phyloP scores from a whole-genome alignment of 2,888 invertebrate genomes.

The Pediacus dermestoides region DNA sequence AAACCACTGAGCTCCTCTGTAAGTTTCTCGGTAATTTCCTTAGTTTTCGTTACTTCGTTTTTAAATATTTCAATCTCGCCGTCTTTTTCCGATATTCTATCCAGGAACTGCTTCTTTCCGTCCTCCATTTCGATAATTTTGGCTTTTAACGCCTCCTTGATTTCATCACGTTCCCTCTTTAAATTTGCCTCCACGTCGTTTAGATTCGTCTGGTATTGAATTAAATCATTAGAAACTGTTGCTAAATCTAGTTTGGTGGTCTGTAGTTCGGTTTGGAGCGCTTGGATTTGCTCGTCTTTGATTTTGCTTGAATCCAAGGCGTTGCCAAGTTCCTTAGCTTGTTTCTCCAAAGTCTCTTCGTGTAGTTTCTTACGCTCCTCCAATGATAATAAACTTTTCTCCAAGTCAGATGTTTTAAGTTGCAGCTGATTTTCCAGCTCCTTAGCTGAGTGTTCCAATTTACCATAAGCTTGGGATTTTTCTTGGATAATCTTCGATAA shows the following conservation, averaged over 20 bases:
- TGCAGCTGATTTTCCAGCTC: slow-evolving; percentile 33
- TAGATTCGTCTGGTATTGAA: slow-evolving; percentile 42
- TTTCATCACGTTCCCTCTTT: slow-evolving; percentile 44
- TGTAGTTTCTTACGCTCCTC: slow-evolving; percentile 23
- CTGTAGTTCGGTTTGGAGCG: slow-evolving; percentile 43
- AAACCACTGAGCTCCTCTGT: slow-evolving; percentile 25
- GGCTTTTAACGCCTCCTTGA: slow-evolving; percentile 40
- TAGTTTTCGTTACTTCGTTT: too few relatives aligned
- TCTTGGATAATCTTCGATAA: too few relatives aligned
- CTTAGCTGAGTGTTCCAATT: too few relatives aligned
- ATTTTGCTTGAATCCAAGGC: too few relatives aligned
- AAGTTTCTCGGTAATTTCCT: slow-evolving; percentile 27
- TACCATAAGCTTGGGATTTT: too few relatives aligned
- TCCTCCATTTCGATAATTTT: slow-evolving; percentile 45
- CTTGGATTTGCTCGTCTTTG: slow-evolving; percentile 34
- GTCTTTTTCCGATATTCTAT: slow-evolving; percentile 35
- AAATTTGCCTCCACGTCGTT: slow-evolving; percentile 36
- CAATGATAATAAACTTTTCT: slow-evolving; percentile 31
- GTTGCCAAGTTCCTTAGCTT: slow-evolving; percentile 11
- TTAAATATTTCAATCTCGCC: slow-evolving; percentile 51
- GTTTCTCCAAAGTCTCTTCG: slow-evolving; percentile 12
- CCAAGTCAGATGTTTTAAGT: slow-evolving; percentile 27
- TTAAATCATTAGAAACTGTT: slow-evolving; percentile 38
- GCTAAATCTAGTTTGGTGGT: slow-evolving; percentile 43
- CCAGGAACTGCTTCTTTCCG: slow-evolving; percentile 37